Evolutionary conservation across 2,888 invertebrate genomes (phyloP), one percentile per base, ranked within the genome.

Genomic region (Cremastinae sp.): DNA sequence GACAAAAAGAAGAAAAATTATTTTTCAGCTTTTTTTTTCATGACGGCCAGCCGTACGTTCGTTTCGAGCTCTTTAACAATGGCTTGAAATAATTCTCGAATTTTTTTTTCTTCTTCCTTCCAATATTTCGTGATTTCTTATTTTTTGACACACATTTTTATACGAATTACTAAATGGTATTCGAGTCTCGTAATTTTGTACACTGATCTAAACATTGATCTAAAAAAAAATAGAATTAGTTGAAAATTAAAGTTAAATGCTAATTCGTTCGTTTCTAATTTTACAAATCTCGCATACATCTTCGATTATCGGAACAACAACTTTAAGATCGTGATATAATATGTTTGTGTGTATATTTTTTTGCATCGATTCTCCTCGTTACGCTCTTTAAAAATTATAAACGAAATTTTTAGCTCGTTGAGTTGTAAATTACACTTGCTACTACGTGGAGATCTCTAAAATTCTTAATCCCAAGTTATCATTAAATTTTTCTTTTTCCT

Each of bases 1-100:
- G 47, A 10, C 14, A 47, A 12, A 16, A n/a, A 41, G 2, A 41
- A 53, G 51, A 18, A 39, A n/a, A 8, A 14, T 18, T 45, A 43
- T 22, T 4, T 14, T n/a, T 28, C 28, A 5, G 2, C 28, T 73
- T 47, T 59, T 59, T 16, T 51, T 41, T 47, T 22, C 37, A 66
- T 61, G 22, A 66, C 66, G 73, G 73, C 73, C 73, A 73, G 66
- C 73, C 73, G 72, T 61, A 41, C 53, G 45, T 59, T 53, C 22
- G 18, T 41, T 20, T 66, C 37, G 43, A 22, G 51, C 55, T n/a
- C n/a, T 47, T 14, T 16, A 14, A 49, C 7, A 58, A 68, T 58
- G 41, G 14, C 20, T 66, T 22, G 14, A 39, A 53, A 53, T 22
- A 10, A 59, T 14, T 22, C 16, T 22, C 14, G 35, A 28, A 41